phyloP scores from a whole-genome alignment of 2,797 vertebrate genomes.

The Ataeniobius toweri region DNA sequence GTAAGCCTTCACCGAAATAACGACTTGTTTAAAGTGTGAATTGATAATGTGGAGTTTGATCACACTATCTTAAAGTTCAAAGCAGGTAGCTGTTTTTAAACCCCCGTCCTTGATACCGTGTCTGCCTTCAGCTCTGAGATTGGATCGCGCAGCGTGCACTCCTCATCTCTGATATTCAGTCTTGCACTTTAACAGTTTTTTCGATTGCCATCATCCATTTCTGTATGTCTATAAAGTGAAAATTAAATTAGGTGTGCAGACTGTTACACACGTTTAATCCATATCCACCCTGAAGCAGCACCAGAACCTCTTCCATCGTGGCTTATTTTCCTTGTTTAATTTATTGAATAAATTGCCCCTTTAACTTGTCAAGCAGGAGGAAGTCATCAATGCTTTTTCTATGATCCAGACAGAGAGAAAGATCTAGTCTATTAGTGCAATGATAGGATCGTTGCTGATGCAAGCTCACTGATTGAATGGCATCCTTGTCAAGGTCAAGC shows the following conservation, averaged over 20 bases:
- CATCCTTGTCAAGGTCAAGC: conserved; percentile 77
- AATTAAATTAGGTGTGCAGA: conserved; percentile 73
- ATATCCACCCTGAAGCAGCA: conserved; percentile 41
- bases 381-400: conserved; percentile 70
- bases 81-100: conserved; percentile 68
- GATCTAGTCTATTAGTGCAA: conserved; percentile 77
- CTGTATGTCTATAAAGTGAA: conserved; percentile 68
- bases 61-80: conserved; percentile 67
- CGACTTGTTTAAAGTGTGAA: conserved; percentile 65
- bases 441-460: conserved; percentile 73
- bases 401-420: conserved; percentile 65
- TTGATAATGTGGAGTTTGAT: conserved; percentile 73
- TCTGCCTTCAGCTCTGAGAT: conserved; percentile 67
- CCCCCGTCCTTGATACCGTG: conserved; percentile 59
- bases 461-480: conserved; percentile 74
- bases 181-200: conserved; percentile 68
- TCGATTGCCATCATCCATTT: conserved; percentile 64
- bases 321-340: conserved; percentile 72
- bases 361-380: conserved; percentile 71
- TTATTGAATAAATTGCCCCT: conserved; percentile 71
- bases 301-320: conserved; percentile 61
- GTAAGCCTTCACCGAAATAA: conserved; percentile 63
- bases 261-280: conserved; percentile 63
- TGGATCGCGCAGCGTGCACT: conserved; percentile 27
- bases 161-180: conserved; percentile 57